These are phyloP conservation scores for Mongoloraphidia duomilia DNA, from an alignment of 2,888 invertebrate genomes.

Conservation along the genomic window DNA sequence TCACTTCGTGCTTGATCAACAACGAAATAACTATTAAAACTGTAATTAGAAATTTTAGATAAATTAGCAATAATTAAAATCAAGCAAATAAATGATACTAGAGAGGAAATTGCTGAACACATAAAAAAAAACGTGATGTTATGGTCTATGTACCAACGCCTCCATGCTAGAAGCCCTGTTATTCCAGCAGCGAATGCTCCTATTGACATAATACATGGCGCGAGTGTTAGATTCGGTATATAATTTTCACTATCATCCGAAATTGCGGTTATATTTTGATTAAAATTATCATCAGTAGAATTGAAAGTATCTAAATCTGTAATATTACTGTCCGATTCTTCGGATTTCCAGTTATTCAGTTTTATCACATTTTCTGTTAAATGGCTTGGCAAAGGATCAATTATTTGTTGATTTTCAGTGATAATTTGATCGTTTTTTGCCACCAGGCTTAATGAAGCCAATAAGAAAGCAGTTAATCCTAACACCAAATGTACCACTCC, in stretches of 20 bases:
- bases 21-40: neutral
- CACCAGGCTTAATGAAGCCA: conserved; percentile 38
- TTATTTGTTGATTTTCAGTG: neutral
- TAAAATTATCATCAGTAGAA: neutral
- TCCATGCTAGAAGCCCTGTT: conserved; percentile 44
- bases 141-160: conserved; percentile 49
- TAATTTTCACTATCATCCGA: neutral
- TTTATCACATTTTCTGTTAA: conserved; percentile 1
- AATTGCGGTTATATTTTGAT: neutral
- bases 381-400: neutral
- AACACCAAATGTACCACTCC: conserved; percentile 46
- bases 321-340: conserved; percentile 8
- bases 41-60: neutral
- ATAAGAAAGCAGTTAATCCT: conserved; percentile 39
- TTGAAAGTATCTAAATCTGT: neutral
- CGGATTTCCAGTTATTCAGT: conserved; percentile 14
- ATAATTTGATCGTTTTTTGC: conserved; percentile 14
- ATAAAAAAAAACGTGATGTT: conserved; percentile 48
- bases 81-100: conserved; percentile 31
- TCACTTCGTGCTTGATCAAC: neutral
- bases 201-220: conserved; percentile 35
- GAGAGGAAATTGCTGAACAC: conserved; percentile 37
- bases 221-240: conserved; percentile 26
- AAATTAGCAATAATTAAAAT: conserved; percentile 8
- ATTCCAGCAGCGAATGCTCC: conserved; percentile 37